phyloP scores from a whole-genome alignment of 2,113 vertebrate species.

The Dermatemys mawii region DNA sequence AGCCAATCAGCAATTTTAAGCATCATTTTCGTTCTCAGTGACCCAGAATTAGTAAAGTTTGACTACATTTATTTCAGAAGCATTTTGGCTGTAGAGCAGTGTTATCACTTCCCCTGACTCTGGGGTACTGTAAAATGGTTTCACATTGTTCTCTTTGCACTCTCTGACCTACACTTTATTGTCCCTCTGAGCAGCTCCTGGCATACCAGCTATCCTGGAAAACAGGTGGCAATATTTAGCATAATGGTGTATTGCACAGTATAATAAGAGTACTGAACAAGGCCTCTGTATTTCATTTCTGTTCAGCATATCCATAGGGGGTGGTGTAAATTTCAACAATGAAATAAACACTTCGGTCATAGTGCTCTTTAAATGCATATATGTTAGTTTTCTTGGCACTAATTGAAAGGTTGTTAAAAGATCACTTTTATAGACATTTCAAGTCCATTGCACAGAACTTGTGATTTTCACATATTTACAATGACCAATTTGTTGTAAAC shows the following conservation, averaged over 20 bases:
- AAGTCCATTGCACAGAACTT: background rate
- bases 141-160: background rate
- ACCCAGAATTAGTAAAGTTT: no score
- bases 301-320: background rate
- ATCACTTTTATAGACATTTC: background rate
- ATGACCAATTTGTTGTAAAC: background rate
- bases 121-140: no score
- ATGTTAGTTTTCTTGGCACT: background rate
- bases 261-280: background rate
- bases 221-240: background rate
- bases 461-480: background rate
- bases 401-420: background rate
- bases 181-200: background rate
- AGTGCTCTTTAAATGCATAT: background rate
- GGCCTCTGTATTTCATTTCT: background rate
- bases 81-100: no score
- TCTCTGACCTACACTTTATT: background rate
- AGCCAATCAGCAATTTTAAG: no score
- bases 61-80: no score
- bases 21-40: no score
- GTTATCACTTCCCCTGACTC: background rate
- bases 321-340: background rate
- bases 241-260: background rate
- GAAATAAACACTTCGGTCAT: background rate
- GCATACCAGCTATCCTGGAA: background rate